Evolutionary conservation across 2,797 vertebrate genomes (phyloP).

Genomic region (Menidia menidia): DNA sequence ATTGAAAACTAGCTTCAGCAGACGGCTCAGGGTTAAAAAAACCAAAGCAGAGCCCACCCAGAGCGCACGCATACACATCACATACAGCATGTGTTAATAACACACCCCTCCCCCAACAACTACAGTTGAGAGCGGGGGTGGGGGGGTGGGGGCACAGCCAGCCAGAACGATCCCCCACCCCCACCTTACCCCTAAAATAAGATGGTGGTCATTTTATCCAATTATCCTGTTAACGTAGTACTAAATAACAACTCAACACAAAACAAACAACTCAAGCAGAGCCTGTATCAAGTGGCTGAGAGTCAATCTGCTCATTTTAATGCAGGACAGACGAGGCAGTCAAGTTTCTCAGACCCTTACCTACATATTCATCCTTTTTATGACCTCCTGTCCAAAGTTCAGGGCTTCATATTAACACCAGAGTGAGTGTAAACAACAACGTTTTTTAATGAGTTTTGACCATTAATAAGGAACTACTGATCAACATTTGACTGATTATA

Average conservation of each 20-base stretch:
- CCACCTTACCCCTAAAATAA: too few species aligned
- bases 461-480: neutral
- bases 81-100: constrained; percentile 80
- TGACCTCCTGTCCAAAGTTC: neutral
- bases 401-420: neutral
- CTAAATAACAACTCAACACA: neutral
- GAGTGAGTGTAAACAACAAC: neutral
- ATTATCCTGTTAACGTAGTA: neutral
- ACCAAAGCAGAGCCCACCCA: constrained; percentile 69
- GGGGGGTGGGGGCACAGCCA: neutral
- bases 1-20: constrained; percentile 65
- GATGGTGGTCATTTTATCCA: too few species aligned
- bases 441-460: neutral
- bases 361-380: neutral
- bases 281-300: neutral
- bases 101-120: constrained; percentile 63
- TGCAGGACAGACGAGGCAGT: neutral
- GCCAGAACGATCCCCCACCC: too few species aligned
- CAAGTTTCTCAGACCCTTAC: neutral
- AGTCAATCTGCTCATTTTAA: neutral
- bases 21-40: constrained; percentile 76
- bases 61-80: constrained; percentile 65
- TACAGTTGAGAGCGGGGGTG: constrained; percentile 62
- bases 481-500: neutral
- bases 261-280: neutral